A percentile compares a stretch with the other conserved stretches of the same genome.
phyloP scores from a whole-genome alignment of 2,888 invertebrate genomes.

The Protonemura montana region DNA sequence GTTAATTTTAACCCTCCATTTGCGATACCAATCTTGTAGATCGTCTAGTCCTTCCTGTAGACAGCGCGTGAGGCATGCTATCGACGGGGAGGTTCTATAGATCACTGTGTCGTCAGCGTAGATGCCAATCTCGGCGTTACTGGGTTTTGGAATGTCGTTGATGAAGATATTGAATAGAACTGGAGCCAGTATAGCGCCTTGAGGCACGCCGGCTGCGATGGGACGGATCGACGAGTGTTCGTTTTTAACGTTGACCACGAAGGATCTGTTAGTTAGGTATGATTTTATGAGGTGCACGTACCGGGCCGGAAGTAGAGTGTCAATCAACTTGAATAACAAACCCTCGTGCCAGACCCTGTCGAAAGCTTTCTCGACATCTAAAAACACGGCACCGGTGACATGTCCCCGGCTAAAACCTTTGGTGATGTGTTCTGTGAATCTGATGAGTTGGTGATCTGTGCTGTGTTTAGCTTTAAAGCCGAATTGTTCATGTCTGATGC shows the following conservation, averaged over 20 bases:
- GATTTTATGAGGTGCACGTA: slow-evolving; percentile 50
- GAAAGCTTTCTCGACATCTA: slow-evolving; percentile 55
- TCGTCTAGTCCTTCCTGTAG: slow-evolving; percentile 31
- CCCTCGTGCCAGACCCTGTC: slow-evolving; percentile 55
- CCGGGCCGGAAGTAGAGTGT: slow-evolving; percentile 49
- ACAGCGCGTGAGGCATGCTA: slow-evolving; percentile 13
- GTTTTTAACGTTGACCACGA: slow-evolving; percentile 51
- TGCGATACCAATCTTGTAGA: slow-evolving; percentile 41
- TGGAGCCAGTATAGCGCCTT: slow-evolving; percentile 52
- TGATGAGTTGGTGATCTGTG: slow-evolving; percentile 53
- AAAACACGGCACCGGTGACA: slow-evolving; percentile 52
- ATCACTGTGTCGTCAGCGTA: slow-evolving; percentile 50
- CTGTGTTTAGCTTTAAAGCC: slow-evolving; percentile 54
- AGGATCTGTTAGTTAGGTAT: slow-evolving; percentile 51
- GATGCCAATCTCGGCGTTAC: slow-evolving; percentile 43
- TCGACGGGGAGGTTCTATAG: neutral
- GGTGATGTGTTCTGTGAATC: slow-evolving; percentile 52
- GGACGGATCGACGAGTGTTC: slow-evolving; percentile 41
- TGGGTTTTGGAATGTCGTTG: slow-evolving; percentile 50
- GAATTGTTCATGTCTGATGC: slow-evolving; percentile 52
- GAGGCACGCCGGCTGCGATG: slow-evolving; percentile 53
- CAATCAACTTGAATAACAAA: slow-evolving; percentile 52
- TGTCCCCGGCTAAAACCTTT: slow-evolving; percentile 51
- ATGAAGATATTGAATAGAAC: slow-evolving; percentile 51
- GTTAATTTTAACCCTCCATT: slow-evolving; percentile 48